These are phyloP conservation scores for Acinonyx jubatus DNA, from an alignment of 2,113 vertebrate species.

Conservation along the genomic window DNA sequence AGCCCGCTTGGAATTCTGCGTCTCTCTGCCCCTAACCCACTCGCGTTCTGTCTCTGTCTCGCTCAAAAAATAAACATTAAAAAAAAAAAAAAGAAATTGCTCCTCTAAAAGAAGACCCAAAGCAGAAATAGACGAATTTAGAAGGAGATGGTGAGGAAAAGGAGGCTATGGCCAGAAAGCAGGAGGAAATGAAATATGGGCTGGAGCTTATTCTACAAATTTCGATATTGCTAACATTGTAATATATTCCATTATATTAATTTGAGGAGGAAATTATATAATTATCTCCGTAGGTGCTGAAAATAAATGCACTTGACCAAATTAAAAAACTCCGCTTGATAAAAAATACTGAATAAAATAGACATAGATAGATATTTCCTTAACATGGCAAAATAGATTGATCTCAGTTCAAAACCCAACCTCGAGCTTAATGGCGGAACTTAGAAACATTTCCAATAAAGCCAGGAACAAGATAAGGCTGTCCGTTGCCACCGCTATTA, in stretches of 20 bases:
- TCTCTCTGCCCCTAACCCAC: too few relatives aligned
- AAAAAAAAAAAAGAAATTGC: neutral
- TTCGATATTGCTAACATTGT: neutral
- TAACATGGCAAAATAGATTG: neutral
- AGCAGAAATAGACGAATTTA: neutral
- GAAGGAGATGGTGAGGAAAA: neutral
- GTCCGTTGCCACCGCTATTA: neutral
- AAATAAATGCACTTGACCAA: neutral
- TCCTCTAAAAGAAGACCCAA: neutral
- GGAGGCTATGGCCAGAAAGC: neutral
- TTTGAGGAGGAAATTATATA: neutral
- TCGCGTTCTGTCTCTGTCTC: too few relatives aligned
- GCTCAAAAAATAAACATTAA: too few relatives aligned
- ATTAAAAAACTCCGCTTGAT: neutral
- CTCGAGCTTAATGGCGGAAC: neutral
- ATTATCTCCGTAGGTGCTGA: neutral
- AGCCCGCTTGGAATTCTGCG: too few relatives aligned
- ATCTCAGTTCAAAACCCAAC: neutral
- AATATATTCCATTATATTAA: neutral
- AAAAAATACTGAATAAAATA: neutral
- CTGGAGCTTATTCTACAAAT: neutral
- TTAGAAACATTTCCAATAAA: neutral
- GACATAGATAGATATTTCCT: neutral
- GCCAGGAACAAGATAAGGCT: neutral
- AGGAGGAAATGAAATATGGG: neutral